Evolutionary conservation across 2,888 invertebrate species (phyloP).

Genomic region (Leptinotarsa tumamoca): DNA sequence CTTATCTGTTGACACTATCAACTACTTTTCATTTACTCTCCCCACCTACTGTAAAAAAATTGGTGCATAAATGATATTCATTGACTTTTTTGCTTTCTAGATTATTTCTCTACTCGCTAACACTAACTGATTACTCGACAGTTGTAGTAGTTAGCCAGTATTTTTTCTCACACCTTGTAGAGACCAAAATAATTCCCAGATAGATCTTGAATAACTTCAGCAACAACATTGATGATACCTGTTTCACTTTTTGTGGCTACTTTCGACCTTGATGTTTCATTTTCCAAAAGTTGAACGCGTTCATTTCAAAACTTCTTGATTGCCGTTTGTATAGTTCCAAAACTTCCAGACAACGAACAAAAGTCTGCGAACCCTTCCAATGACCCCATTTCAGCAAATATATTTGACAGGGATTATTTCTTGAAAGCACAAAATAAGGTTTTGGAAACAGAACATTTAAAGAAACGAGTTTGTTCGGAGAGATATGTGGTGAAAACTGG

Average conservation of each 20-base stretch:
- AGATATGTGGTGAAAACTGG: not conserved
- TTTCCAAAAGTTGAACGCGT: not conserved
- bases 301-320: not conserved
- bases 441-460: not conserved
- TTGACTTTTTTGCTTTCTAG: too few species aligned
- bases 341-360: not conserved
- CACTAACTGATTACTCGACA: too few species aligned
- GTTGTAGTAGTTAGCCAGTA: too few species aligned
- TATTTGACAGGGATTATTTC: not conserved
- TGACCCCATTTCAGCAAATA: not conserved
- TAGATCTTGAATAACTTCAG: too few species aligned
- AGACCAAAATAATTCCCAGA: too few species aligned
- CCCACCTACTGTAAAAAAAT: too few species aligned
- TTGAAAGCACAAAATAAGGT: not conserved
- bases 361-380: not conserved
- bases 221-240: not conserved
- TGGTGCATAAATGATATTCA: too few species aligned
- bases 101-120: too few species aligned
- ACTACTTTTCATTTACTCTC: too few species aligned
- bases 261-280: not conserved
- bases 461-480: not conserved
- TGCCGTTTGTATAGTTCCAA: conserved; percentile 1
- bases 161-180: too few species aligned
- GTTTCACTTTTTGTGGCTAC: not conserved
- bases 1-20: too few species aligned